phyloP scores from a whole-genome alignment of 2,113 vertebrate species.

The Accipiter cooperii region DNA sequence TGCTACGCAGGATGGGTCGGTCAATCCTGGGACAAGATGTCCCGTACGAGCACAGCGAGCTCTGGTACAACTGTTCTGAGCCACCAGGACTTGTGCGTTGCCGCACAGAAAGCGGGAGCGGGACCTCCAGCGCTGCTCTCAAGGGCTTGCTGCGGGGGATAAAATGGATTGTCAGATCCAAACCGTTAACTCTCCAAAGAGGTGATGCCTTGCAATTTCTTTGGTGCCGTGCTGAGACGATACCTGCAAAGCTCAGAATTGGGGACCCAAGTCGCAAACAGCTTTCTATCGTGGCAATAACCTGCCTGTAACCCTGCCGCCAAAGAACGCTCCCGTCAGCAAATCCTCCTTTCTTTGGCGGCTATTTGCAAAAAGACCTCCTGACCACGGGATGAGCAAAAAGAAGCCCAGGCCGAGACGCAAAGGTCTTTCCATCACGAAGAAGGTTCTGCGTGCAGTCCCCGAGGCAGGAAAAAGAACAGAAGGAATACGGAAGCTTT shows the following conservation, averaged over 20 bases:
- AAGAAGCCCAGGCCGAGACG: not conserved
- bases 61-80: not conserved
- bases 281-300: not conserved
- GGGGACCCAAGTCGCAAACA: not conserved
- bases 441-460: not conserved
- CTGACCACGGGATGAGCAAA: not conserved
- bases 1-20: rapidly evolving
- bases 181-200: not conserved
- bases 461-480: not conserved
- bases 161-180: not conserved
- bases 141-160: too few species aligned
- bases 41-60: rapidly evolving
- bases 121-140: not conserved
- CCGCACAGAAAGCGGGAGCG: not conserved
- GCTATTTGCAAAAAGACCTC: not conserved
- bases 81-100: not conserved
- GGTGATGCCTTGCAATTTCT: not conserved
- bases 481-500: not conserved
- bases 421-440: rapidly evolving
- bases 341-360: not conserved
- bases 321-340: not conserved
- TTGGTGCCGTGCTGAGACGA: not conserved
- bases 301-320: not conserved
- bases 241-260: not conserved
- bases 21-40: not conserved